Percentiles rank a stretch among this genome's conserved stretches.
Evolutionary conservation across 2,888 invertebrate species (phyloP).

Genomic region (Torymus aiolomorphi): DNA sequence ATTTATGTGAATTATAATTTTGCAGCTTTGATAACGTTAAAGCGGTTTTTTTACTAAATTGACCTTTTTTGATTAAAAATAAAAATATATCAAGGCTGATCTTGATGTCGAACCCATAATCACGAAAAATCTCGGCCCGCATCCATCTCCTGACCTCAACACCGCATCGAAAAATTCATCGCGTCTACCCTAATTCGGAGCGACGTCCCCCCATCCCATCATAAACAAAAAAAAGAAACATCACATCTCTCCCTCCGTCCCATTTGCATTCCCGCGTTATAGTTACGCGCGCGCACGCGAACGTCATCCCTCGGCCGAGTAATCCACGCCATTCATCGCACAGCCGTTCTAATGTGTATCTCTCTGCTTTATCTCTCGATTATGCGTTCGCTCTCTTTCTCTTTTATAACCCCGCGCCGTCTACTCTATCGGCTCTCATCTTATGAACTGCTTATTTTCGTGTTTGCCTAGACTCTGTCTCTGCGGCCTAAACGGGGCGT

Average conservation of each 20-base stretch:
- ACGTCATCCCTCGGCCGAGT: slow-evolving; percentile 8
- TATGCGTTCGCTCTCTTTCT: slow-evolving; percentile 40
- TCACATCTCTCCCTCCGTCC: no score
- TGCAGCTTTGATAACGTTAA: no score
- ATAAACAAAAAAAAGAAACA: slow-evolving; percentile 5
- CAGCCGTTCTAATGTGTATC: slow-evolving; percentile 37
- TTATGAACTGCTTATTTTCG: slow-evolving; percentile 36
- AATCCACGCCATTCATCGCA: slow-evolving; percentile 51
- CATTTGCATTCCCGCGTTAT: no score
- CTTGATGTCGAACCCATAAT: no score
- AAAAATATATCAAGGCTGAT: no score
- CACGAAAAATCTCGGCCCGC: no score
- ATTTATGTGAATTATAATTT: no score
- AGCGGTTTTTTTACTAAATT: no score
- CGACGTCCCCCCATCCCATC: slow-evolving; percentile 13
- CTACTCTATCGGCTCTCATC: slow-evolving; percentile 6
- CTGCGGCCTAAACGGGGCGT: not conserved
- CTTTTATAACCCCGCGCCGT: slow-evolving; percentile 24
- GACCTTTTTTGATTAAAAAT: no score
- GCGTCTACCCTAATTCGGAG: not conserved
- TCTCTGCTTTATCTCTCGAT: slow-evolving; percentile 50
- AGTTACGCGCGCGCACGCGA: no score
- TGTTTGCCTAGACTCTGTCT: slow-evolving; percentile 3
- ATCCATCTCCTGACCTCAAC: no score
- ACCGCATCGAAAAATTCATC: not conserved